Conservation (phyloP, 2,113 vertebrate species). For the Genyomyrus donnyi region DNA sequence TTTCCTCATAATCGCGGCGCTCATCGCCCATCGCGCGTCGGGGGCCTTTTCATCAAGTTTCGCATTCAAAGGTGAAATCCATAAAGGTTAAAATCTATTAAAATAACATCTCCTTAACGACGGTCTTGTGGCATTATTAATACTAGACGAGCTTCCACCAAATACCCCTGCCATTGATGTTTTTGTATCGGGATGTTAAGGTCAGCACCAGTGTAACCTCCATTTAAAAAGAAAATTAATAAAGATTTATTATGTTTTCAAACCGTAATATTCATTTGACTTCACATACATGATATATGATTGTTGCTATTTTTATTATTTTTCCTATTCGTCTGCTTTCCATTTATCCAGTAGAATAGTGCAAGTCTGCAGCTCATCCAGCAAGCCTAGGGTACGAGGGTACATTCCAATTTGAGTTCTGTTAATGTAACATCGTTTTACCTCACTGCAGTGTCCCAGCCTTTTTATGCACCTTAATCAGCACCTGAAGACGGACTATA, state of each 20-base stretch:
- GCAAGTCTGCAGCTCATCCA: background rate
- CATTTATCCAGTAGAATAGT: background rate
- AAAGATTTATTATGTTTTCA: constrained; percentile 18
- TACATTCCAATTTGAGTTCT: background rate
- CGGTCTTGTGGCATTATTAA: constrained; percentile 49
- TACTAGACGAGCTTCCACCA: constrained; percentile 30
- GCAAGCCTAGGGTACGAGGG: background rate
- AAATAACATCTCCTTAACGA: constrained; percentile 38
- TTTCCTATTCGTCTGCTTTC: background rate
- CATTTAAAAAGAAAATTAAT: constrained; percentile 11
- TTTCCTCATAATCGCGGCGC: constrained; percentile 38
- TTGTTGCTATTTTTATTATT: background rate
- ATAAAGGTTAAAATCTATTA: constrained; percentile 37
- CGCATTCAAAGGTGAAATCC: constrained; percentile 31
- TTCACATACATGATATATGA: background rate
- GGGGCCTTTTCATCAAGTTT: constrained; percentile 30
- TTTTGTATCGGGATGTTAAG: background rate
- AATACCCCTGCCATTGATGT: constrained; percentile 10
- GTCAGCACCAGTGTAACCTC: background rate
- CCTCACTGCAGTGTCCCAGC: background rate
- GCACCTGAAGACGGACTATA: background rate
- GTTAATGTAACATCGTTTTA: background rate
- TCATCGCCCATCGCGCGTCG: background rate
- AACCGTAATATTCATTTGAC: background rate
- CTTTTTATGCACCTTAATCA: background rate